Base-by-base conservation (phyloP, 2,113 vertebrate genomes). In the Rattus rattus region DNA sequence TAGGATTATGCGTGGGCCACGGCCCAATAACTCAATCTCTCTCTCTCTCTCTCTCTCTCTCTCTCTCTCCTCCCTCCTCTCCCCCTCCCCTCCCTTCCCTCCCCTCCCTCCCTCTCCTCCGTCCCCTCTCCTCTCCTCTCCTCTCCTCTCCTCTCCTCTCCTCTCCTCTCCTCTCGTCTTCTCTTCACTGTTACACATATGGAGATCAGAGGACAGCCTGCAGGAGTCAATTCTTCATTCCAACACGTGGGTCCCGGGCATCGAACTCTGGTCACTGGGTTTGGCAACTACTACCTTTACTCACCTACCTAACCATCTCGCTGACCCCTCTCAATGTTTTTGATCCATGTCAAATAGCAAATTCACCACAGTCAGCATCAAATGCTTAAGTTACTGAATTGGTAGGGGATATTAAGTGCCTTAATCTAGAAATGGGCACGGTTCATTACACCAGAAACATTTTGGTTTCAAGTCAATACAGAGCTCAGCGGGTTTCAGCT, bases 371-470 rank as follows among this genome's bases (percentile, higher is more conserved):
- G 97, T 98, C 98, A 97, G 98, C 98, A 98, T 96, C 98, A 98
- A 98, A 97, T 98, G 97, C 98, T 98, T 98, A 98, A 98, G 97
- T 97, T 97, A 98, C 95, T 97, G 98, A 94, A 92, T 3, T 96
- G 97, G 97, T 89, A 90, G 91, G 98, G 98, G 96, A 96, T 97
- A 97, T 98, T 98, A 98, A 98, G 98, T 97, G 76, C 59, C 97
- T 98, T 98, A 98, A 98, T 98, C 98, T 97, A 97, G 97, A 98
- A 98, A 95, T 47, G 67, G 88, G 75, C 94, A 88, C n/a, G 54
- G 80, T 65, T 88, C 98, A 95, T 98, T 98, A 97, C 98, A 98
- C 96, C 95, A 98, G 95, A 94, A 97, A 98, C 96, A 97, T 97
- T 98, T 97, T 98, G 97, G 97, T 92, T 96, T 95, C 97, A 97